phyloP scores from a whole-genome alignment of 2,888 invertebrate species.

The Noctua pronuba region DNA sequence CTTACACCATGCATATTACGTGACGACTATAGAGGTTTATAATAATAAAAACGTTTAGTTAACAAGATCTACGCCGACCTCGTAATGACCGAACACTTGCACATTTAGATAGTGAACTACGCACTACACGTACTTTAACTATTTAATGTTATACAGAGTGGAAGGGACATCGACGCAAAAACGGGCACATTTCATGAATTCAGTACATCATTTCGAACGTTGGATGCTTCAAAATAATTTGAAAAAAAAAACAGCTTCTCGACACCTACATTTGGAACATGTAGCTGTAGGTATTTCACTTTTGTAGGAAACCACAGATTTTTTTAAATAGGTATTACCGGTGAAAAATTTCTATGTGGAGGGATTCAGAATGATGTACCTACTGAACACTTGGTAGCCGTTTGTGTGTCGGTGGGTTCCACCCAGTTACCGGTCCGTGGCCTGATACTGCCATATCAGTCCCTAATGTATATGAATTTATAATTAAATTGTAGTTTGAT shows the following conservation, averaged over 20 bases:
- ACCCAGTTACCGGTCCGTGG: background rate
- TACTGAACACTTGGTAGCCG: background rate
- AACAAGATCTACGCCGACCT: constrained; percentile 80
- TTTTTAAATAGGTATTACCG: background rate
- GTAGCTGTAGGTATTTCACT: too few relatives aligned
- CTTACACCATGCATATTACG: constrained; percentile 82
- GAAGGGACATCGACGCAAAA: background rate
- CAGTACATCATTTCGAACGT: background rate
- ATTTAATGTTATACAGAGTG: constrained; percentile 16
- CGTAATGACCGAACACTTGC: constrained; percentile 77
- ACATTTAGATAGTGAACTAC: constrained; percentile 79
- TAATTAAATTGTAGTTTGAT: constrained; percentile 50
- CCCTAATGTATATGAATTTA: constrained; percentile 25
- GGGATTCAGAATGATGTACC: too few relatives aligned
- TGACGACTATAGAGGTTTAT: constrained; percentile 72
- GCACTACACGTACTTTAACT: constrained; percentile 8
- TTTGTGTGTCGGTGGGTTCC: background rate
- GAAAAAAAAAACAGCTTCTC: too few relatives aligned
- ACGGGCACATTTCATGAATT: background rate
- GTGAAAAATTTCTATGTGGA: background rate
- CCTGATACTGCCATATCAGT: constrained; percentile 28
- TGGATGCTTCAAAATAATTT: background rate
- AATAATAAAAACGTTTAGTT: constrained; percentile 87
- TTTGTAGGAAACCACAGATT: background rate
- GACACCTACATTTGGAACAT: too few relatives aligned